phyloP scores from a whole-genome alignment of 2,888 invertebrate species.

The Trichacis sp. region DNA sequence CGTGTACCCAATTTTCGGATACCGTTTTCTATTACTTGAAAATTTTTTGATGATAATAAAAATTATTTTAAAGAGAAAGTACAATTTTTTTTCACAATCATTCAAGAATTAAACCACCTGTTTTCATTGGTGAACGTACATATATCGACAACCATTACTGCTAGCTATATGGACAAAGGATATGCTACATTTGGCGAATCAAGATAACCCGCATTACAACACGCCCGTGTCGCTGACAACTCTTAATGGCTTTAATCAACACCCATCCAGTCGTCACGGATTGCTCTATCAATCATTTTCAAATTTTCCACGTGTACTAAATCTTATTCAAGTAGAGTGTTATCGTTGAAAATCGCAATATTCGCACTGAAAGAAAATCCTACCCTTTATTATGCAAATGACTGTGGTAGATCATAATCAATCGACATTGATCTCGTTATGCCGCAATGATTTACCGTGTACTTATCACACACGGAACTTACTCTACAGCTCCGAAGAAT shows the following conservation, averaged over 20 bases:
- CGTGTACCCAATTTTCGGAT: no score
- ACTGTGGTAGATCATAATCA: slow-evolving; percentile 39
- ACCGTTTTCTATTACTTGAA: no score
- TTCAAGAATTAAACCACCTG: neutral
- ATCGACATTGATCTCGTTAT: slow-evolving; percentile 43
- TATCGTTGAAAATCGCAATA: no score
- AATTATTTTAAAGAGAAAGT: no score
- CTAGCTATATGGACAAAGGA: no score
- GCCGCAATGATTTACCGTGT: slow-evolving; percentile 33
- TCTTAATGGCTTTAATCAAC: slow-evolving; percentile 21
- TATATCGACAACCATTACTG: no score
- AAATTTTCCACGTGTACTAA: slow-evolving; percentile 16
- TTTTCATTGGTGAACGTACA: neutral
- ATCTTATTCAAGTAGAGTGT: slow-evolving; percentile 18
- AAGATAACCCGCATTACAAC: slow-evolving; percentile 16
- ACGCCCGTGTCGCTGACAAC: slow-evolving; percentile 10
- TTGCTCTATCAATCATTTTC: slow-evolving; percentile 15
- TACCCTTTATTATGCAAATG: no score
- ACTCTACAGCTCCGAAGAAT: slow-evolving; percentile 23
- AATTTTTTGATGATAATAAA: no score
- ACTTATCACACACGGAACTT: slow-evolving; percentile 37
- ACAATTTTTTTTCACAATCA: no score
- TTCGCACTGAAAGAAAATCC: no score
- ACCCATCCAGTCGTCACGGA: slow-evolving; percentile 16
- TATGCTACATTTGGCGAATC: slow-evolving; percentile 61